Conservation (phyloP, 2,888 invertebrate genomes). For the Ectemnius continuus region DNA sequence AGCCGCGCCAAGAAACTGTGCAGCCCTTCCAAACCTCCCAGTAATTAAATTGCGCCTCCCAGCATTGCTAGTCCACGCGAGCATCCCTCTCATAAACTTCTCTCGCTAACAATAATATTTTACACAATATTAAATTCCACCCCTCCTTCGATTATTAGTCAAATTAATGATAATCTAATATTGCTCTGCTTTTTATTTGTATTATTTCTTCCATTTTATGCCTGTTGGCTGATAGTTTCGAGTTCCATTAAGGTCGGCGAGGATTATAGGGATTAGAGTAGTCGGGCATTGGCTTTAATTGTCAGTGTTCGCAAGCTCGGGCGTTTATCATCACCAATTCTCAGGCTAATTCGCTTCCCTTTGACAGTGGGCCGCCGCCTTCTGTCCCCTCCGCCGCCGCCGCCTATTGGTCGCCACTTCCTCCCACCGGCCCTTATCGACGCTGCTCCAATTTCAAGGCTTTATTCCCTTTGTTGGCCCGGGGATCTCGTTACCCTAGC, state of each 20-base stretch:
- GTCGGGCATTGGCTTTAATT: background rate
- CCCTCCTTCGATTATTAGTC: no score
- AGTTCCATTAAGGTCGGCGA: background rate
- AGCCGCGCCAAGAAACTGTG: constrained; percentile 4
- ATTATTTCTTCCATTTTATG: no score
- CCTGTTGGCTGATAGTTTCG: no score
- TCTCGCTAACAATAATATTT: constrained; percentile 12
- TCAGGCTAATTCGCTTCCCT: constrained; percentile 20
- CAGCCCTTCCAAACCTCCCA: constrained; percentile 20
- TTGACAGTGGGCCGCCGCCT: no score
- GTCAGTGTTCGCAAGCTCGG: background rate
- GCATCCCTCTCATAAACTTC: no score
- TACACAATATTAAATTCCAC: no score
- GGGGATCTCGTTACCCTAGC: constrained; percentile 26
- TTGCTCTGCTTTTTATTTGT: no score
- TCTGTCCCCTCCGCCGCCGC: no score
- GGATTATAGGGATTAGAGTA: background rate
- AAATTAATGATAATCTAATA: no score
- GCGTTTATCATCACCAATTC: constrained; percentile 22
- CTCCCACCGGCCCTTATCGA: constrained; percentile 4
- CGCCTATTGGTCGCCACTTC: background rate
- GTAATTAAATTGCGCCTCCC: background rate
- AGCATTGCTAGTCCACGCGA: background rate
- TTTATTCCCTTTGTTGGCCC: constrained; percentile 23
- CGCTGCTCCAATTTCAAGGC: constrained; percentile 8